Conservation (phyloP, 1,140 invertebrate genomes). For the Copidosoma floridanum region DNA sequence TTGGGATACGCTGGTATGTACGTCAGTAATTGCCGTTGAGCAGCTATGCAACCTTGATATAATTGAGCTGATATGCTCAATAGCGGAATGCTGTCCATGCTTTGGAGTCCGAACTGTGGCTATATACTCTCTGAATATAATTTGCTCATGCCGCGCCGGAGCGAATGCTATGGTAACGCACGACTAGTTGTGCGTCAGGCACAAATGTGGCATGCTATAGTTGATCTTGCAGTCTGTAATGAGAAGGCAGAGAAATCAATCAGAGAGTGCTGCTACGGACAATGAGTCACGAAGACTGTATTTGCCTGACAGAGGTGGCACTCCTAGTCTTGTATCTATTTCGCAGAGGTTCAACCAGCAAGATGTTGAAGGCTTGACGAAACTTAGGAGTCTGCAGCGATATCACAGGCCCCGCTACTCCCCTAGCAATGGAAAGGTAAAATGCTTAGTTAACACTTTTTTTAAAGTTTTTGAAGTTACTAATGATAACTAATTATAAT, state of each 20-base stretch:
- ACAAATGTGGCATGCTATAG: constrained; percentile 79
- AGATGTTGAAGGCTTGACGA: constrained; percentile 79
- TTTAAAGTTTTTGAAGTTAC: background rate
- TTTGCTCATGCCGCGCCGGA: constrained; percentile 79
- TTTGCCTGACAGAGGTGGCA: constrained; percentile 62
- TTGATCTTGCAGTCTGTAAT: constrained; percentile 64
- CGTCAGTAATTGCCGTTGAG: constrained; percentile 70
- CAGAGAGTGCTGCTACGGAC: constrained; percentile 53
- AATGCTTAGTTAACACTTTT: too few relatives aligned
- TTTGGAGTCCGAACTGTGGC: constrained; percentile 87
- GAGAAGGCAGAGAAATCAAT: constrained; percentile 49
- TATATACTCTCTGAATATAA: constrained; percentile 81
- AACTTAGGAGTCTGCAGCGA: constrained; percentile 70
- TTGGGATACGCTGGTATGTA: constrained; percentile 81
- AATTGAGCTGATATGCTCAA: constrained; percentile 62
- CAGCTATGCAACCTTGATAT: constrained; percentile 66
- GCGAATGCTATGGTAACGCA: constrained; percentile 67
- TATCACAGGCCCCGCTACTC: constrained; percentile 60
- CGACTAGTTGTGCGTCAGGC: constrained; percentile 83
- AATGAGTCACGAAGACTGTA: constrained; percentile 43
- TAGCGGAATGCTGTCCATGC: constrained; percentile 76
- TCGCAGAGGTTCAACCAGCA: constrained; percentile 71
- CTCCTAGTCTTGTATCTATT: constrained; percentile 80
- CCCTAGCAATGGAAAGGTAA: constrained; percentile 51
- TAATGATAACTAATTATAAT: constrained; percentile 20